These are phyloP conservation scores for Agonopterix arenella DNA, from an alignment of 2,888 invertebrate genomes.

Conservation along the genomic window DNA sequence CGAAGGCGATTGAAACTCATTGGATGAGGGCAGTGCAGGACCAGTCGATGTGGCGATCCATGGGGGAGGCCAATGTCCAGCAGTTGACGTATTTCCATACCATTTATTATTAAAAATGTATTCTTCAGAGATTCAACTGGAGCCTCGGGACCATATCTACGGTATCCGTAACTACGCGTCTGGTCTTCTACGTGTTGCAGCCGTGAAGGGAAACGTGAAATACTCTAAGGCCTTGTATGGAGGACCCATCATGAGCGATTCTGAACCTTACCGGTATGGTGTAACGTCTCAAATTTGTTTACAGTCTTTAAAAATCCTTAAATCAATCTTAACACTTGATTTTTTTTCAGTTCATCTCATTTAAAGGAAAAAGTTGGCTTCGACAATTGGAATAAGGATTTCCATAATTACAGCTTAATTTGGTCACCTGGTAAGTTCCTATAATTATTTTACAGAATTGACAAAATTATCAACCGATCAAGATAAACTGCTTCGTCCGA, in stretches of 20 bases:
- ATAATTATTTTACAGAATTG: no score
- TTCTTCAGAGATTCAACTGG: constrained; percentile 78
- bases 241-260: constrained; percentile 49
- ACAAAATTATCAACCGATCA: no score
- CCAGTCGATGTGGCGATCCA: no score
- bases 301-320: no score
- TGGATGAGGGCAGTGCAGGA: no score
- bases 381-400: constrained; percentile 74
- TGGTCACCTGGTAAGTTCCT: constrained; percentile 77
- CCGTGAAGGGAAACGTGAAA: constrained; percentile 79
- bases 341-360: constrained; percentile 13
- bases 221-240: constrained; percentile 47
- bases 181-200: constrained; percentile 84
- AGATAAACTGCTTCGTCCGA: no score
- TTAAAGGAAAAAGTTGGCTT: constrained; percentile 43
- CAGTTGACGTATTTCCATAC: no score
- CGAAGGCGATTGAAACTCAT: no score
- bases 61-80: no score
- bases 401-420: constrained; percentile 81
- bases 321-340: not conserved
- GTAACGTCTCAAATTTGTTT: not conserved
- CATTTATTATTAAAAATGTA: no score
- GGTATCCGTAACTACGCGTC: constrained; percentile 78
- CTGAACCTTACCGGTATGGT: constrained; percentile 59
- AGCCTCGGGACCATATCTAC: constrained; percentile 79